Percentiles rank a stretch among this genome's conserved stretches.
phyloP scores from a whole-genome alignment of 2,888 invertebrate species.

The Xylota sylvarum region DNA sequence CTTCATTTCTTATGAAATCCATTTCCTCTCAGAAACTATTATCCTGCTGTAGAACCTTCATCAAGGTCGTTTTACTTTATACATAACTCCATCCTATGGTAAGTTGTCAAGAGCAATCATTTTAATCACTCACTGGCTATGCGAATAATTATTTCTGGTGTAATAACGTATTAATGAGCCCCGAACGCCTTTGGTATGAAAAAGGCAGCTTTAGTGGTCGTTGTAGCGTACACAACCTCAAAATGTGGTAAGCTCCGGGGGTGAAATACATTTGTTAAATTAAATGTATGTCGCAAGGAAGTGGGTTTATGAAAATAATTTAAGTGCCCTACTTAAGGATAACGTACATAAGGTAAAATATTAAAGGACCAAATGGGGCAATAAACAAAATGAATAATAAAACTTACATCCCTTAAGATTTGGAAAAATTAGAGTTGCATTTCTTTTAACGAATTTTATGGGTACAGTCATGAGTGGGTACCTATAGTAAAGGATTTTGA shows the following conservation, averaged over 20 bases:
- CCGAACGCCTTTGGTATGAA: not conserved
- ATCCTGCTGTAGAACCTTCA: not conserved
- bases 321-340: too few relatives aligned
- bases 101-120: conserved; percentile 2
- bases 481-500: too few relatives aligned
- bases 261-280: too few relatives aligned
- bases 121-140: not conserved
- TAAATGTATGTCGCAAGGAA: too few relatives aligned
- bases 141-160: not conserved
- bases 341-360: too few relatives aligned
- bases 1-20: not conserved
- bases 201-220: not conserved
- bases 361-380: too few relatives aligned
- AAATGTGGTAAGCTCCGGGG: not conserved
- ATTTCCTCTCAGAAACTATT: not conserved
- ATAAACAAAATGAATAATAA: too few relatives aligned
- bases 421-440: too few relatives aligned
- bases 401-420: too few relatives aligned
- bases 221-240: not conserved
- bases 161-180: not conserved
- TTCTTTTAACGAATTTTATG: too few relatives aligned
- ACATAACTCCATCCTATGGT: not conserved
- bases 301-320: too few relatives aligned
- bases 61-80: not conserved
- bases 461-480: too few relatives aligned